Conservation (phyloP, 2,797 vertebrate genomes). For the Tiaroga cobitis region DNA sequence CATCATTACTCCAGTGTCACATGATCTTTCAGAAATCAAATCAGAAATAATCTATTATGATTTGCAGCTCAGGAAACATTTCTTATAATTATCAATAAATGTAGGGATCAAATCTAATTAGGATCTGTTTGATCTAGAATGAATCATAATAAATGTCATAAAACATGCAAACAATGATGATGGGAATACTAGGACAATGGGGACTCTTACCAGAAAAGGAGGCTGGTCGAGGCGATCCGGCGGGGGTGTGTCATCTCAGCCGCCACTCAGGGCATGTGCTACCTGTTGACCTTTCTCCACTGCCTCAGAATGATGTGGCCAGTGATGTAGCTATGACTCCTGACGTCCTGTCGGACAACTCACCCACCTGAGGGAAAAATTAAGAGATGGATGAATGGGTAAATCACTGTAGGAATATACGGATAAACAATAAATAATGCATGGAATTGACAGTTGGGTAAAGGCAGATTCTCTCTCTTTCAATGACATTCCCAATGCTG, state of each 20-base stretch:
- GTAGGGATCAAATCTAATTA: neutral
- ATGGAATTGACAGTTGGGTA: neutral
- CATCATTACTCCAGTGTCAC: too few relatives aligned
- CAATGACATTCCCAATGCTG: neutral
- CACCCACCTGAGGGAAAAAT: slow-evolving; percentile 29
- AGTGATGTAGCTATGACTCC: slow-evolving; percentile 17
- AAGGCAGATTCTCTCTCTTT: neutral
- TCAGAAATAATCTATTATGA: neutral
- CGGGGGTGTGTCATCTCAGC: slow-evolving; percentile 54
- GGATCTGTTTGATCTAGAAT: neutral
- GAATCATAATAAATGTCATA: neutral
- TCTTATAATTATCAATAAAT: neutral
- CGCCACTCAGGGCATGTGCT: slow-evolving; percentile 46
- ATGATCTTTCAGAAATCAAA: neutral
- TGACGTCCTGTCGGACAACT: slow-evolving; percentile 17
- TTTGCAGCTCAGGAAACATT: neutral
- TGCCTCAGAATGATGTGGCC: slow-evolving; percentile 14
- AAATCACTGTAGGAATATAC: neutral
- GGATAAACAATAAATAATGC: neutral
- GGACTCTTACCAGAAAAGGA: slow-evolving; percentile 52
- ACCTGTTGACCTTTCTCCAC: slow-evolving; percentile 35
- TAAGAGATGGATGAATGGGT: slow-evolving; percentile 5
- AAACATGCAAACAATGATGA: neutral
- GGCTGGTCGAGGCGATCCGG: slow-evolving; percentile 25
- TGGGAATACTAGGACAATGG: neutral